A percentile compares a stretch with the other conserved stretches of the same genome.
Evolutionary conservation across 2,113 vertebrate genomes (phyloP).

Genomic region (Martes martes): DNA sequence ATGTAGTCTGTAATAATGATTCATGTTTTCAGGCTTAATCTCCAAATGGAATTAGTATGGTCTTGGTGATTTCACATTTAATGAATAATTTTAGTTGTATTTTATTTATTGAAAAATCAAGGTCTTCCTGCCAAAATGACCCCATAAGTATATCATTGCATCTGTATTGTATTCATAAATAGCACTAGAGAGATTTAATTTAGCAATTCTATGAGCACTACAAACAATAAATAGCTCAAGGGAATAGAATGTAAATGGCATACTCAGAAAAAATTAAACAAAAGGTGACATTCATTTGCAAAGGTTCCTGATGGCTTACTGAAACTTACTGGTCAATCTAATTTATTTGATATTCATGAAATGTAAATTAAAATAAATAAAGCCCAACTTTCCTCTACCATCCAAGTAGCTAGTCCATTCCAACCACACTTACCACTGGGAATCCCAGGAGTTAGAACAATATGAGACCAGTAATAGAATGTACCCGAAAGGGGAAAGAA

Average conservation of each 20-base stretch:
- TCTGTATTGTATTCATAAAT: constrained; percentile 47
- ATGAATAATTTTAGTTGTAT: constrained; percentile 59
- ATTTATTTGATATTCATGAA: constrained; percentile 64
- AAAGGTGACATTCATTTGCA: constrained; percentile 29
- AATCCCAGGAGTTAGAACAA: background rate
- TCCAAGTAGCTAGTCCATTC: background rate
- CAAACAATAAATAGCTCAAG: constrained; percentile 46
- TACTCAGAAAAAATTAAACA: constrained; percentile 17
- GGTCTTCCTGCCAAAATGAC: constrained; percentile 58
- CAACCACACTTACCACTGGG: background rate
- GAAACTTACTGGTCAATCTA: constrained; percentile 43
- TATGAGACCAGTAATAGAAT: background rate
- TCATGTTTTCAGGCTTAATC: background rate
- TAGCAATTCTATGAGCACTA: constrained; percentile 28
- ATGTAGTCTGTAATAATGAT: background rate
- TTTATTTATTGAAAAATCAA: constrained; percentile 50
- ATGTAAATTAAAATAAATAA: constrained; percentile 67
- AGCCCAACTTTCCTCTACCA: background rate
- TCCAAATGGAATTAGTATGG: constrained; percentile 31
- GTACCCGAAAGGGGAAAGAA: background rate
- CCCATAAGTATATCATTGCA: constrained; percentile 56
- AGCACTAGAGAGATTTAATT: constrained; percentile 38
- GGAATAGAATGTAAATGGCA: constrained; percentile 31
- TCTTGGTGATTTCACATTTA: constrained; percentile 50
- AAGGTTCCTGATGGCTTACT: constrained; percentile 34